Evolutionary conservation across 2,113 vertebrate genomes (phyloP).

Genomic region (Phocoena phocoena): DNA sequence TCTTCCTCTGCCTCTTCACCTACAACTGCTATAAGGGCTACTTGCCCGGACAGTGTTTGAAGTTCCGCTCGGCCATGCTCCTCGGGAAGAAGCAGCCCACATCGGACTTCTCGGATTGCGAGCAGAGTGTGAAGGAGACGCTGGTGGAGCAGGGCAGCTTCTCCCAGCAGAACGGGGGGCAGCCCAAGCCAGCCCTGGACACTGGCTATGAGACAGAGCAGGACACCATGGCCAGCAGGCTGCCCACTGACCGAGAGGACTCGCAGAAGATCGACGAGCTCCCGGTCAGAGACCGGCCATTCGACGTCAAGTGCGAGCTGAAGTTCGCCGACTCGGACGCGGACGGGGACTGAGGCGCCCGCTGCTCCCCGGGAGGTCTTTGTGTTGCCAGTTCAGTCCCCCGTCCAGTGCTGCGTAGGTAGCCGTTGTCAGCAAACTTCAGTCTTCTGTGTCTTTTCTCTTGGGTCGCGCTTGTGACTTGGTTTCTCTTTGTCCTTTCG

Average conservation of each 20-base stretch:
- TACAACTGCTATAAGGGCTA: constrained; percentile 99
- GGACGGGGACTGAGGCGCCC: constrained; percentile 83
- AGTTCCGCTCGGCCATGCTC: constrained; percentile 88
- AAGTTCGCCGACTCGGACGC: constrained; percentile 93
- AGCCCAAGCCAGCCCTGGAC: constrained; percentile 88
- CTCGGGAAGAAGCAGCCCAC: constrained; percentile 89
- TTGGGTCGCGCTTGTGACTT: constrained; percentile 36
- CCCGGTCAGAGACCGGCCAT: constrained; percentile 86
- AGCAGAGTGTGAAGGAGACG: constrained; percentile 91
- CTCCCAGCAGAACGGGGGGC: constrained; percentile 89
- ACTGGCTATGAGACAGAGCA: constrained; percentile 96
- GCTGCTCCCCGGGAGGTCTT: not conserved
- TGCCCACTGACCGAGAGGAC: constrained; percentile 83
- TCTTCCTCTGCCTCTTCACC: constrained; percentile 89
- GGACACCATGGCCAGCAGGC: constrained; percentile 89
- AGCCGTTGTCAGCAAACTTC: constrained; percentile 53
- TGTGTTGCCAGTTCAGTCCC: constrained; percentile 44
- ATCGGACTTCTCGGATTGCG: constrained; percentile 90
- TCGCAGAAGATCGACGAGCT: constrained; percentile 73
- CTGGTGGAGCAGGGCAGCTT: constrained; percentile 87
- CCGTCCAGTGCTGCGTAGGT: constrained; percentile 40
- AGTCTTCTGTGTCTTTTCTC: constrained; percentile 67
- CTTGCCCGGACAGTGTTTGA: constrained; percentile 92
- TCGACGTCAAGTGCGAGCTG: constrained; percentile 93
- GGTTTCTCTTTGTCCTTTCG: constrained; percentile 45